These are phyloP conservation scores for Acanthochromis polyacanthus DNA, from an alignment of 2,113 vertebrate species.

Conservation along the genomic window DNA sequence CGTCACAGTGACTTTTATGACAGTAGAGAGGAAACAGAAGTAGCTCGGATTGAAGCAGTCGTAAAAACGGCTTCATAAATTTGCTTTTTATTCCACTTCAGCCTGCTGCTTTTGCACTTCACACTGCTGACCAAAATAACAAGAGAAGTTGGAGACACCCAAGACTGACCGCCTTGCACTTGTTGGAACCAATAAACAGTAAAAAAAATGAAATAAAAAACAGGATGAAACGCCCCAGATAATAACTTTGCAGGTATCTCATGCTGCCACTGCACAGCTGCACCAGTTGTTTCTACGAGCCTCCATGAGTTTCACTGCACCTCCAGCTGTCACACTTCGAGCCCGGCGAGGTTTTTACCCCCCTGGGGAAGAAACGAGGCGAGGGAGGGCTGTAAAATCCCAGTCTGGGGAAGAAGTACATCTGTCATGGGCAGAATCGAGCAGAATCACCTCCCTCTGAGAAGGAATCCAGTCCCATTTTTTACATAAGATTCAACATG, in stretches of 20 bases:
- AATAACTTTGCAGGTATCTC: constrained; percentile 1
- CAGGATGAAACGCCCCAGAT: neutral
- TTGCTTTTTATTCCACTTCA: too few relatives aligned
- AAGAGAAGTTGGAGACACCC: too few relatives aligned
- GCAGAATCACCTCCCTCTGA: constrained; percentile 4
- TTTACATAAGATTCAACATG: too few relatives aligned
- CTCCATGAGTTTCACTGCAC: constrained; percentile 13
- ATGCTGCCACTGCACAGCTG: constrained; percentile 15
- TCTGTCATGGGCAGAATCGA: constrained; percentile 31
- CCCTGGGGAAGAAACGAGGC: neutral
- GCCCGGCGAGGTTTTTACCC: constrained; percentile 10
- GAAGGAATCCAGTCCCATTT: neutral
- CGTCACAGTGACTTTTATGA: too few relatives aligned
- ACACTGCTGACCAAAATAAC: too few relatives aligned
- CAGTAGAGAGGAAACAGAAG: too few relatives aligned
- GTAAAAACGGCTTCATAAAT: too few relatives aligned
- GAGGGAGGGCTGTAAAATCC: constrained; percentile 4
- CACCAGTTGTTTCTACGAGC: constrained; percentile 32
- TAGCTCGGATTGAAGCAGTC: too few relatives aligned
- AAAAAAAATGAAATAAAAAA: neutral
- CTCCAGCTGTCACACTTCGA: constrained; percentile 46
- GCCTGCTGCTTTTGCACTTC: too few relatives aligned
- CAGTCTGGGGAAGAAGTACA: constrained; percentile 22
- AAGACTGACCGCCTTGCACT: too few relatives aligned
- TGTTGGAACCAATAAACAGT: too few relatives aligned